Evolutionary conservation across 2,888 invertebrate genomes (phyloP).

Genomic region (Craniophora ligustri): DNA sequence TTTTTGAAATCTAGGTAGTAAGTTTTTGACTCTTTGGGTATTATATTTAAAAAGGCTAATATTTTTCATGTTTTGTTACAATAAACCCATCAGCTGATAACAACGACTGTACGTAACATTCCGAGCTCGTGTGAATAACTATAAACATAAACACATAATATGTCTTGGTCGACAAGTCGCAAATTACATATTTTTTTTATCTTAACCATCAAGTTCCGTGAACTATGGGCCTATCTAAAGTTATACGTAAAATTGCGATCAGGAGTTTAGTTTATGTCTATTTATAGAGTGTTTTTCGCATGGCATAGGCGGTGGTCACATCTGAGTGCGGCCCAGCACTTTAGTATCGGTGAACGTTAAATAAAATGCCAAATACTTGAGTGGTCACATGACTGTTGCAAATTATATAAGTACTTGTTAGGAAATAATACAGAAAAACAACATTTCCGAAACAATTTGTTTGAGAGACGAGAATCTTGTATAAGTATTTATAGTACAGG

Average conservation of each 20-base stretch:
- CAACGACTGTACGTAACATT: neutral
- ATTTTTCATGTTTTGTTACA: too few relatives aligned
- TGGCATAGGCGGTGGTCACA: conserved; percentile 2
- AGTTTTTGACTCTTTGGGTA: neutral
- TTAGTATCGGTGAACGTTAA: neutral
- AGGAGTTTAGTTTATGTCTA: conserved; percentile 4
- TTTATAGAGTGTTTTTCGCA: conserved; percentile 14
- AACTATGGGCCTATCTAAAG: conserved; percentile 24
- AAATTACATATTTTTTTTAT: conserved; percentile 22
- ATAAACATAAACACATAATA: conserved; percentile 25
- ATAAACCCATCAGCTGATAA: too few relatives aligned
- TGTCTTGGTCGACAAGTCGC: conserved; percentile 25
- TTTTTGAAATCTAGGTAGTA: conserved; percentile 2
- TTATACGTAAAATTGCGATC: conserved; percentile 26
- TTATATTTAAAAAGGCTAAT: too few relatives aligned
- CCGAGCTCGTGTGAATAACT: neutral
- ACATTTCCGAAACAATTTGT: too few relatives aligned
- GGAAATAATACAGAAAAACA: too few relatives aligned
- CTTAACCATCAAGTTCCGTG: conserved; percentile 15
- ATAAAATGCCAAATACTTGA: conserved; percentile 4
- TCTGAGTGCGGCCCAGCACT: conserved; percentile 10
- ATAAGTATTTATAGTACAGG: too few relatives aligned
- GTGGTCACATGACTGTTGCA: neutral
- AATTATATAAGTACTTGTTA: too few relatives aligned
- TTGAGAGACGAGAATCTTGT: too few relatives aligned